Base-by-base conservation (phyloP, 2,888 invertebrate genomes). In the Sphaerophoria taeniata region DNA sequence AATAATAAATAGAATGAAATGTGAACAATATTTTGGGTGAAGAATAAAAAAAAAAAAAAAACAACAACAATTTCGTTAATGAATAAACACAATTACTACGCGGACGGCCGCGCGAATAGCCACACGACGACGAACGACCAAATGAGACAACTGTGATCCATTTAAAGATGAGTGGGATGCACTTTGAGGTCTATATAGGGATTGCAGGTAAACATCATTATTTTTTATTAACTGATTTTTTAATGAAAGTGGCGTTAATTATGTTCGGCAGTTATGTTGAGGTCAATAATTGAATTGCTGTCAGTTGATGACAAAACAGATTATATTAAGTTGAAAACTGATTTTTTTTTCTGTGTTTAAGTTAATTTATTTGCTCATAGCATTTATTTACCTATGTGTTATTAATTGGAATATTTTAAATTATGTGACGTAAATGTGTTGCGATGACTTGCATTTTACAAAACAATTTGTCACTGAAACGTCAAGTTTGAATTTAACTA, bases 231-330 rank as follows among this genome's bases (percentile, higher is more conserved):
- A 56, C 70, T 63, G 34, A 55, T 36, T 53, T 53, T 70, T 70
- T 63, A 56, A 71, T 71, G 55, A 63, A 56, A 55, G 55, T 56
- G 31, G 55, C 55, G 60, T 33, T 77, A 58, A 45, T 61, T 49
- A 36, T 12, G 49, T 56, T 56, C 24, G 24, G 9, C 34, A 36
- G 65, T 49, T 43, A 16, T 39, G 16, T 14, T 11, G 34, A 39
- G 56, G 56, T 9, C 39, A 51, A 36, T 55, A 67, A 67, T 73
- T 73, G 60, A 49, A 58, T 67, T 73, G 36, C 60, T 9, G 11
- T 24, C 60, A 60, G 24, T 60, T 60, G 39, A 43, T 9, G 11
- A 60, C 60, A 60, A 6, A 12, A 24, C 16, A 58, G 39, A 58
- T 58, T 39, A 39, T 43, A 43, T 60, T 24, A 31, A 43, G 6